Evolutionary conservation across 2,797 vertebrate genomes (phyloP).

Genomic region (Paguma larvata): DNA sequence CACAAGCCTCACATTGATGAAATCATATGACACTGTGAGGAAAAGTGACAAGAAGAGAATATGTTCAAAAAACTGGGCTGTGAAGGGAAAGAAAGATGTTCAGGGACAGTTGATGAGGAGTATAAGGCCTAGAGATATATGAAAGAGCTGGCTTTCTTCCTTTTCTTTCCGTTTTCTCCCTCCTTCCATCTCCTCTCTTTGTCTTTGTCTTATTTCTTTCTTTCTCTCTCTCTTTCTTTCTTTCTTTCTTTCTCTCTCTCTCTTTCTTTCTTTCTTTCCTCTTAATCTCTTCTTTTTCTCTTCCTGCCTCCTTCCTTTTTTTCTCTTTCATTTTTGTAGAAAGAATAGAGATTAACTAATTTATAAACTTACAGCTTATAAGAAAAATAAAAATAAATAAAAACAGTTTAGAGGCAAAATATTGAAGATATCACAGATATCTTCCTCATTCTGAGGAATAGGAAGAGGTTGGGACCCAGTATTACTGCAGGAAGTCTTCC

Average conservation of each 20-base stretch:
- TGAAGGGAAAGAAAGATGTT: background rate
- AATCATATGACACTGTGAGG: background rate
- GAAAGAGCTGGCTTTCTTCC: background rate
- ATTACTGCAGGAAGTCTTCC: background rate
- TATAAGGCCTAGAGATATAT: background rate
- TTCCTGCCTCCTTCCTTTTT: background rate
- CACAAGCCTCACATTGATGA: background rate
- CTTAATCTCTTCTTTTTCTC: background rate
- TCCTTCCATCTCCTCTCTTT: no score
- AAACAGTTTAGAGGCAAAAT: constrained; percentile 21
- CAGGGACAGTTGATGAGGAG: background rate
- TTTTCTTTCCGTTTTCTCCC: background rate
- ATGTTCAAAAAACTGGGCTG: background rate
- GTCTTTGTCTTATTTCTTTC: background rate
- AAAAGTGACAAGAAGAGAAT: background rate
- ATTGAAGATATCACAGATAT: background rate
- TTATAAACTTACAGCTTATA: background rate
- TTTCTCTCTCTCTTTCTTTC: background rate
- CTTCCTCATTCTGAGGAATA: background rate
- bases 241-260: background rate
- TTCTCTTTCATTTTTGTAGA: background rate
- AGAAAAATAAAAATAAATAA: background rate
- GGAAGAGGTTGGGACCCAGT: background rate
- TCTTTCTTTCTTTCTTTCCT: background rate
- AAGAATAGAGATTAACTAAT: background rate